Percentiles rank a stretch among this genome's conserved stretches.
These are phyloP conservation scores for Zygogramma bicolorata DNA, from an alignment of 2,888 invertebrate genomes.

Conservation along the genomic window DNA sequence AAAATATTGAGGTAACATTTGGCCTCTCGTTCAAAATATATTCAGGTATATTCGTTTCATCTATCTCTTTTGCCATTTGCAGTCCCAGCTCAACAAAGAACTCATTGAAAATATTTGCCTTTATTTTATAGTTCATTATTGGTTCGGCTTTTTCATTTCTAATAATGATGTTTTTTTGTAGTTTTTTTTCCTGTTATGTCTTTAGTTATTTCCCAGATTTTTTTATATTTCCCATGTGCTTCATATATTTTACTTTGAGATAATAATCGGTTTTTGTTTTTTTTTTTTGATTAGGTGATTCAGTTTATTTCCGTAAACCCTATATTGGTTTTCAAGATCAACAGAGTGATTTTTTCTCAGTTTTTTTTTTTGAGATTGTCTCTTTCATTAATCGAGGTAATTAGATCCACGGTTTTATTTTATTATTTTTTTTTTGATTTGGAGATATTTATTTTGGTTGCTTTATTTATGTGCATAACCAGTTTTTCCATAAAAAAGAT, in stretches of 20 bases:
- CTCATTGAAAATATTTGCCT: conserved; percentile 2
- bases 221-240: conserved; percentile 4
- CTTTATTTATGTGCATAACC: no score
- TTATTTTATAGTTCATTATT: neutral
- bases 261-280: conserved; percentile 8
- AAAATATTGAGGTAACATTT: neutral
- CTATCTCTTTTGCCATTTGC: no score
- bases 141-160: neutral
- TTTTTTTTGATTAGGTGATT: conserved; percentile 14
- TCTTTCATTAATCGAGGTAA: conserved; percentile 15
- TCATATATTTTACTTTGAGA: conserved; percentile 15
- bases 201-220: conserved; percentile 10
- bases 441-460: no score
- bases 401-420: no score
- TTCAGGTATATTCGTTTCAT: no score
- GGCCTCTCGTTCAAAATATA: neutral
- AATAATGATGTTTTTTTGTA: conserved; percentile 1
- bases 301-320: conserved; percentile 8
- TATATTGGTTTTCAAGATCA: conserved; percentile 14
- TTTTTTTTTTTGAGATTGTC: no score
- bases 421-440: no score
- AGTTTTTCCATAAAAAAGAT: no score
- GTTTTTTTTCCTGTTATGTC: conserved; percentile 9
- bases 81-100: neutral
- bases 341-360: neutral